Evolutionary conservation across 1,140 invertebrate species (phyloP).

Genomic region (Phocides pigmalion): DNA sequence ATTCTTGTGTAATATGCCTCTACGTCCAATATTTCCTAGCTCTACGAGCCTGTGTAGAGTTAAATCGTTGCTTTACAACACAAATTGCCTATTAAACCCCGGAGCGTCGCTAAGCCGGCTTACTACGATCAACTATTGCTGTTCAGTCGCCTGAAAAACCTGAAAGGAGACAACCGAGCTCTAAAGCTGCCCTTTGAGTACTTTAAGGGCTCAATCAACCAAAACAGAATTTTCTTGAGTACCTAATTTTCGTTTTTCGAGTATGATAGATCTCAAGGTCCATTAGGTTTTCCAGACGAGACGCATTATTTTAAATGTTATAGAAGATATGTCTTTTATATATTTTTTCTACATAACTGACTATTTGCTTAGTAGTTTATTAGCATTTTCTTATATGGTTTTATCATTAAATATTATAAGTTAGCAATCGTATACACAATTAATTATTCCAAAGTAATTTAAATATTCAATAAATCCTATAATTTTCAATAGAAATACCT

Average conservation of each 20-base stretch:
- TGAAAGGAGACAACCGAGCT: not conserved
- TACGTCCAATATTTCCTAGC: conserved; percentile 9
- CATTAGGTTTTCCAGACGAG: too few relatives aligned
- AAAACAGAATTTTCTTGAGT: not conserved
- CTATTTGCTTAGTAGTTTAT: too few relatives aligned
- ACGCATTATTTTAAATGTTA: too few relatives aligned
- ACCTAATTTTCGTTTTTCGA: not conserved
- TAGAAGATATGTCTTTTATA: too few relatives aligned
- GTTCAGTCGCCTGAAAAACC: conserved; percentile 1
- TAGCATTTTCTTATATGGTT: too few relatives aligned
- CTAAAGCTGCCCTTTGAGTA: not conserved
- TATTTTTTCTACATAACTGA: too few relatives aligned
- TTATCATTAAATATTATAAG: too few relatives aligned
- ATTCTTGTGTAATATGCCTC: not conserved
- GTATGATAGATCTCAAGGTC: too few relatives aligned
- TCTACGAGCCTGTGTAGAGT: not conserved
- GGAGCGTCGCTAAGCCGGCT: not conserved
- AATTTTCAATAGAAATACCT: too few relatives aligned
- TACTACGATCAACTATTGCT: not conserved
- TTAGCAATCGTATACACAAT: too few relatives aligned
- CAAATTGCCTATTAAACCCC: conserved; percentile 28
- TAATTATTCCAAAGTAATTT: too few relatives aligned
- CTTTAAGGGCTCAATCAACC: not conserved
- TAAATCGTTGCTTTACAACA: conserved; percentile 31
- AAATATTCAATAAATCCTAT: too few relatives aligned